Percentiles rank a stretch among this genome's conserved stretches.
phyloP scores from a whole-genome alignment of 64 coral and sea anemone species.

The Anthopleura sola region DNA sequence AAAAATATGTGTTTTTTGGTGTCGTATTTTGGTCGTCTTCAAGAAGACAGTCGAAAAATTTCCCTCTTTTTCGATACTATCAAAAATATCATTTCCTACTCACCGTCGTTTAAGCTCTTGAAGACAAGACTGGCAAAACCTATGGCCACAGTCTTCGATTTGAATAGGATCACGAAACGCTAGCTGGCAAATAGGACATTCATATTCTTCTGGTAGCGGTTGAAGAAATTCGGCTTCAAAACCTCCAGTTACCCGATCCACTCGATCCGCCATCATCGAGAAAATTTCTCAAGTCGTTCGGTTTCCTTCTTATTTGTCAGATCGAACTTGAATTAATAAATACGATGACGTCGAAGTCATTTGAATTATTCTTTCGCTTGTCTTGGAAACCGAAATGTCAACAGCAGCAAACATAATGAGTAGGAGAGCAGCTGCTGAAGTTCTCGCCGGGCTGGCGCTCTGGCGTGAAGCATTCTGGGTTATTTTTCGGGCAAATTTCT shows the following conservation, averaged over 20 bases:
- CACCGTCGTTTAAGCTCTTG: constrained; percentile 92
- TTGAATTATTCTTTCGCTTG: not conserved
- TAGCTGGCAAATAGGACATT: constrained; percentile 95
- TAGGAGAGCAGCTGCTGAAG: not conserved
- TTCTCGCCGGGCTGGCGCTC: not conserved
- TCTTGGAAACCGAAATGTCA: constrained; percentile 8
- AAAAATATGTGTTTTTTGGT: not conserved
- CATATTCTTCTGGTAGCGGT: constrained; percentile 86
- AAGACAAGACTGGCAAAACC: constrained; percentile 94
- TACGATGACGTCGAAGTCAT: not conserved
- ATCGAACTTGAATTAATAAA: constrained; percentile 7
- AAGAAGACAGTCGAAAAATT: not conserved
- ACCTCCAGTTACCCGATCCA: constrained; percentile 85
- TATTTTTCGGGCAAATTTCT: too few relatives aligned
- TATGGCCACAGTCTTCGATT: constrained; percentile 95
- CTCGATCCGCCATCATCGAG: constrained; percentile 74
- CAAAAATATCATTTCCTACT: not conserved
- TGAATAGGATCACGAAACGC: constrained; percentile 95
- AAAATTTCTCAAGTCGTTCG: not conserved
- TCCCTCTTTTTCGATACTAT: not conserved
- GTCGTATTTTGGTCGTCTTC: not conserved
- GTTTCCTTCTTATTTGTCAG: not conserved
- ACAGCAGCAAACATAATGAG: not conserved
- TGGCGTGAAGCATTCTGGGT: not conserved
- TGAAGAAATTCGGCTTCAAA: constrained; percentile 87